Percentiles rank a stretch among this genome's conserved stretches.
Conservation (phyloP, 1,140 invertebrate species). For the Acromyrmex echinatior region DNA sequence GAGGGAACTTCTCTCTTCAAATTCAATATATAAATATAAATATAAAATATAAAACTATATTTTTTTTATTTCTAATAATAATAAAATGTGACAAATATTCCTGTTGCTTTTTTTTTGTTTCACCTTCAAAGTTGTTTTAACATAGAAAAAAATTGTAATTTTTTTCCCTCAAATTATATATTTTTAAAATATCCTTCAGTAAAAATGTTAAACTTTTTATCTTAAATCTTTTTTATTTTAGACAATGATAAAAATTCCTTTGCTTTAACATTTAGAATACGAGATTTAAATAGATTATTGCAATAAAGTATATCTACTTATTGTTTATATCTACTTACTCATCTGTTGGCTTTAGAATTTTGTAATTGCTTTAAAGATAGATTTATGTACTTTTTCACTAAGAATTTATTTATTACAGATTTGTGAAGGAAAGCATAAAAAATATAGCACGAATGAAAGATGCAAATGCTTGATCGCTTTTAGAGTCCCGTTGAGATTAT, state of each 20-base stretch:
- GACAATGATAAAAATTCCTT: background rate
- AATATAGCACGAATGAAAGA: background rate
- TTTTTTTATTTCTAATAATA: slow-evolving; percentile 6
- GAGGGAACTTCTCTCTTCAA: background rate
- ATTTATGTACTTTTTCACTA: background rate
- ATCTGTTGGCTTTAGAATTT: too few relatives aligned
- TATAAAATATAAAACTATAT: background rate
- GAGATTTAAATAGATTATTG: background rate
- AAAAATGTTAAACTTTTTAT: background rate
- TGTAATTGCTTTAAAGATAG: background rate
- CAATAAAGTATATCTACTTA: too few relatives aligned
- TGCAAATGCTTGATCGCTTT: background rate
- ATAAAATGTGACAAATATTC: background rate
- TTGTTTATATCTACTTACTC: too few relatives aligned
- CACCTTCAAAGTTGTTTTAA: background rate
- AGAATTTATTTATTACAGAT: background rate
- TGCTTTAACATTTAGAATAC: background rate
- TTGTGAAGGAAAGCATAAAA: slow-evolving; percentile 10
- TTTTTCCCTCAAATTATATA: background rate
- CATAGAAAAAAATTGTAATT: background rate
- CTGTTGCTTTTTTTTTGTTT: background rate
- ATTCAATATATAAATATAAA: slow-evolving; percentile 5
- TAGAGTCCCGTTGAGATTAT: slow-evolving; percentile 18
- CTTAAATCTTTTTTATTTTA: too few relatives aligned
- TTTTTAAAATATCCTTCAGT: background rate